Percentiles rank a stretch among this genome's conserved stretches.
phyloP scores from a whole-genome alignment of 2,888 invertebrate genomes.

The Mesoligia furuncula region DNA sequence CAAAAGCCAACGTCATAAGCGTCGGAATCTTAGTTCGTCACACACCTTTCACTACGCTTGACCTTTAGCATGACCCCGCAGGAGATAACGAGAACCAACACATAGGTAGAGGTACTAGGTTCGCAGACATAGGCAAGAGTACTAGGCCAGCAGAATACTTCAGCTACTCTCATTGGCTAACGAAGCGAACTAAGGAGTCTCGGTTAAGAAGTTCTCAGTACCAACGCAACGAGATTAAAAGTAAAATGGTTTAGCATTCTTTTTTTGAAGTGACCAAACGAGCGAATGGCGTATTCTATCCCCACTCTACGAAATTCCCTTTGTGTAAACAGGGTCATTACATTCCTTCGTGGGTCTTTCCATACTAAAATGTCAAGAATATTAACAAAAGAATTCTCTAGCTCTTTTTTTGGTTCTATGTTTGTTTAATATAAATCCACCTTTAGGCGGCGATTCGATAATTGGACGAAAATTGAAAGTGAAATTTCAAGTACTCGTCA shows the following conservation, averaged over 20 bases:
- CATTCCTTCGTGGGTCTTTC: background rate
- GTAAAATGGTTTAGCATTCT: background rate
- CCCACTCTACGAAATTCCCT: background rate
- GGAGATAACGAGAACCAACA: slow-evolving; percentile 6
- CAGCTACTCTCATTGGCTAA: slow-evolving; percentile 22
- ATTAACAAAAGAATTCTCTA: background rate
- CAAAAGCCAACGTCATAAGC: slow-evolving; percentile 5
- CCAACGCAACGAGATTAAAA: background rate
- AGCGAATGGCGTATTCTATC: background rate
- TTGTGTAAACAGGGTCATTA: background rate
- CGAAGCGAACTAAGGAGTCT: slow-evolving; percentile 11
- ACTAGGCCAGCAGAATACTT: slow-evolving; percentile 13
- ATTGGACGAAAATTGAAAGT: background rate
- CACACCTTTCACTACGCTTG: slow-evolving; percentile 27
- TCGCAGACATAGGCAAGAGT: background rate
- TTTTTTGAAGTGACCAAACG: background rate
- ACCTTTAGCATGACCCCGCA: slow-evolving; percentile 29
- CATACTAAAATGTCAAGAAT: background rate
- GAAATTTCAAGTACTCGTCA: background rate
- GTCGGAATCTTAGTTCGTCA: slow-evolving; percentile 30
- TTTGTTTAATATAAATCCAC: background rate
- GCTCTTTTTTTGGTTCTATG: background rate
- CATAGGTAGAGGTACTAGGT: slow-evolving; percentile 31
- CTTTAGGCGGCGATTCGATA: background rate
- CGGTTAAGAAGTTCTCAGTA: slow-evolving; percentile 1